Base-by-base conservation (phyloP, 2,797 vertebrate genomes). In the Gambusia yucatana region DNA sequence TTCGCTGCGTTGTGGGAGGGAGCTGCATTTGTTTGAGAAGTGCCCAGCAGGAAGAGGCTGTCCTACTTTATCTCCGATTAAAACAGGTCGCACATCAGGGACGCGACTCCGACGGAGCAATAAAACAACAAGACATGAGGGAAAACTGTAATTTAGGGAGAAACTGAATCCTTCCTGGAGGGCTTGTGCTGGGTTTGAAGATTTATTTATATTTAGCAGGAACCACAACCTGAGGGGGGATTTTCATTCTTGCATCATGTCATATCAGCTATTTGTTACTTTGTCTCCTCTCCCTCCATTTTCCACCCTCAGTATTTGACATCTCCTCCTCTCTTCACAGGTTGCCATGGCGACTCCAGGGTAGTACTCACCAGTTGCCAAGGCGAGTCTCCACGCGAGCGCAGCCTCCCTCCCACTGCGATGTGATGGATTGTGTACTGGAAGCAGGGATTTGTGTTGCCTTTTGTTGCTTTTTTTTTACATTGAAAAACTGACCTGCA, bases 331-430 rank as follows among this genome's bases (percentile, higher is more conserved):
- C 85, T 85, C 76, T 11, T 88, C 89, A 79, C 78, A 6, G 79
- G 93, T 93, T 91, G 70, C 93, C 90, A 90, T 91, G 88, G 91
- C 39, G 69, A 94, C 87, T 63, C 85, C 67, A 48, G 72, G 33
- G 84, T 81, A 84, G 88, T 87, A 76, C 89, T 83, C 20, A 67
- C 87, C 81, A 83, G 89, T 93, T 93, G 88, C 92, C 87, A 92
- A 74, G 88, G 88, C 86, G 86, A 22, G 77, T 90, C 86, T 88
- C 84, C 84, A 80, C 50, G 77, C 14, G 76, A 83, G 82, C 48
- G 48, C 85, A 81, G 77, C 87, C 57, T 88, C 87, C 82, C 85
- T 85, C 87, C 88, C 79, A 82, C 86, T 2, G 77, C 0, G 9
- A 22, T 41, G 84, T 78, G 89, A 87, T 84, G 88, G 84, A 82